Evolutionary conservation across 2,888 invertebrate genomes (phyloP).

Genomic region (Timema podura): DNA sequence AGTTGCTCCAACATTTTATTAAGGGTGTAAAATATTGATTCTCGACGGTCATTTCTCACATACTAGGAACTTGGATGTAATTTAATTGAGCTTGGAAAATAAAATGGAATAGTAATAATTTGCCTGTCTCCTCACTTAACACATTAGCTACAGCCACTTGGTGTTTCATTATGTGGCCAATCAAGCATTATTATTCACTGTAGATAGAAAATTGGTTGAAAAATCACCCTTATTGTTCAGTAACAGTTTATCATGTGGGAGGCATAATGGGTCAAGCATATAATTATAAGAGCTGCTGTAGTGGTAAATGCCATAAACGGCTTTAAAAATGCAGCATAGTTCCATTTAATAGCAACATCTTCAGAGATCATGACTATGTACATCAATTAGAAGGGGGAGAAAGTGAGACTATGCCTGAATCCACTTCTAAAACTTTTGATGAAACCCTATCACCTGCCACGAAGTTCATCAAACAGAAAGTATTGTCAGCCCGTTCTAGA

Average conservation of each 20-base stretch:
- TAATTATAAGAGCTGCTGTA: background rate
- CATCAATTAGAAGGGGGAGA: too few species aligned
- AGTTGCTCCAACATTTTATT: constrained; percentile 39
- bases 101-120: background rate
- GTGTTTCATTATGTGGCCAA: too few species aligned
- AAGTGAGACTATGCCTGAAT: background rate
- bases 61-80: background rate
- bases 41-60: background rate
- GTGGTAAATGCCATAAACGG: background rate
- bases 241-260: background rate
- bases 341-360: background rate
- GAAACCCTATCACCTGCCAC: background rate
- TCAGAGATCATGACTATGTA: background rate
- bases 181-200: background rate
- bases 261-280: background rate
- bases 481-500: too few species aligned
- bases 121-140: background rate
- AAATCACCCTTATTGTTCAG: background rate
- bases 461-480: too few species aligned
- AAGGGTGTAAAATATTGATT: background rate
- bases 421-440: too few species aligned
- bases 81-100: background rate
- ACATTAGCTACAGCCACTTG: background rate
- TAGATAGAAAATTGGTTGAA: background rate
- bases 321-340: background rate